A percentile compares a stretch with the other conserved stretches of the same genome.
Conservation (phyloP, 2,888 invertebrate species). For the Poecilus cupreus region DNA sequence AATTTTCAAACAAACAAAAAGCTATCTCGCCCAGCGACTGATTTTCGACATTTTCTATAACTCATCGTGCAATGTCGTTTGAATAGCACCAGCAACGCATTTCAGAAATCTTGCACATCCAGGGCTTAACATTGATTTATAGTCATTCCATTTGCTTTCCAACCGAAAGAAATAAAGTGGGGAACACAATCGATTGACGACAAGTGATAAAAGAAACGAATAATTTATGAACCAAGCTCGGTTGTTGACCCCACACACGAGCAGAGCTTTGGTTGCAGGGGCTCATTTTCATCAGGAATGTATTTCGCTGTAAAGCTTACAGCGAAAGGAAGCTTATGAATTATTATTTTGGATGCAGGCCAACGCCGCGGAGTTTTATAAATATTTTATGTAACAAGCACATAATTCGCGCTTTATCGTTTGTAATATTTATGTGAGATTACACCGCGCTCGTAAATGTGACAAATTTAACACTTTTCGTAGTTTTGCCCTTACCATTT, state of each 20-base stretch:
- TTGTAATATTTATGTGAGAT: constrained; percentile 18
- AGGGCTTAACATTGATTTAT: constrained; percentile 26
- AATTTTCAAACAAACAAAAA: constrained; percentile 1
- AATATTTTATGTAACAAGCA: constrained; percentile 26
- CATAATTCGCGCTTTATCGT: constrained; percentile 30
- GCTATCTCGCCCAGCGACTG: neutral
- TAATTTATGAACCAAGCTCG: constrained; percentile 22
- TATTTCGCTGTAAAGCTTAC: neutral
- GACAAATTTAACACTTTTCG: neutral
- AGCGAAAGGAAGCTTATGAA: constrained; percentile 25
- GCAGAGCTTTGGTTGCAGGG: neutral
- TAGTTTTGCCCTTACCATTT: neutral
- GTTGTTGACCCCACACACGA: constrained; percentile 10
- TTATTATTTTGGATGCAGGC: constrained; percentile 33
- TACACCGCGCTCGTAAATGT: neutral
- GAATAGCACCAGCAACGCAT: neutral
- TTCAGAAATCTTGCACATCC: neutral
- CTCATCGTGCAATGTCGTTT: neutral
- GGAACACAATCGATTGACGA: constrained; percentile 24
- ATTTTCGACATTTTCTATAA: neutral
- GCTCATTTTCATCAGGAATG: neutral
- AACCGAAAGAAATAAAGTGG: constrained; percentile 21
- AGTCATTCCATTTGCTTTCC: neutral
- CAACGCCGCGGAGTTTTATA: constrained; percentile 1
- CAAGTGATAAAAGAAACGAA: constrained; percentile 30